Conservation (phyloP, 2,113 vertebrate genomes). For the Trochalopteron elliotii region DNA sequence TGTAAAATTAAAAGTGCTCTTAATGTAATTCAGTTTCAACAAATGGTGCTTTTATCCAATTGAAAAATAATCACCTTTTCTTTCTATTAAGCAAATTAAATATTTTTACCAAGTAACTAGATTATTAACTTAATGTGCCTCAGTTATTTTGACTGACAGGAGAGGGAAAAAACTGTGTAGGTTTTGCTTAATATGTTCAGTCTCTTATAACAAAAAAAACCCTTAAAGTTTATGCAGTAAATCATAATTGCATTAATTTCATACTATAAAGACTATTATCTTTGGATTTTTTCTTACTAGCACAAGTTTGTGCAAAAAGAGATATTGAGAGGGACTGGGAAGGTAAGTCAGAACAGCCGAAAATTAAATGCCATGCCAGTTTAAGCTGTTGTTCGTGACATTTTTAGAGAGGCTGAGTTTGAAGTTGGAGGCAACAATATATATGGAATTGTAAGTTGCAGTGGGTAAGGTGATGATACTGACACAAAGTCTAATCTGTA, state of each 20-base stretch:
- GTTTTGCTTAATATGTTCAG: background rate
- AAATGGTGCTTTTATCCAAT: constrained; percentile 28
- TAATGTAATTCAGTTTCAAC: constrained; percentile 1
- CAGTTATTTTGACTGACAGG: constrained; percentile 5
- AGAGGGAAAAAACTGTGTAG: background rate
- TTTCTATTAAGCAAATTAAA: constrained; percentile 55
- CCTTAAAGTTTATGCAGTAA: background rate
- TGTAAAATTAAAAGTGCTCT: constrained; percentile 25
- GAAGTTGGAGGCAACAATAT: background rate
- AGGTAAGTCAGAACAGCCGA: background rate
- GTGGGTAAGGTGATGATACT: background rate
- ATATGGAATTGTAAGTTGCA: background rate
- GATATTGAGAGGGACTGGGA: background rate
- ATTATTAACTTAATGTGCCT: constrained; percentile 25
- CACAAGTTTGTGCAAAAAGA: background rate
- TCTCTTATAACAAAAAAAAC: background rate
- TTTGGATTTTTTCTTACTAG: background rate
- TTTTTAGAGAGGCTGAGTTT: background rate
- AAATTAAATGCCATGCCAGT: fast-evolving
- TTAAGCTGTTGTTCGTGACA: background rate
- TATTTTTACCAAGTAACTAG: constrained; percentile 46
- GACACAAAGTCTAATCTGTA: background rate
- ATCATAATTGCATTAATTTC: background rate
- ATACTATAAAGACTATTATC: background rate
- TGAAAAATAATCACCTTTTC: constrained; percentile 34